phyloP scores from a whole-genome alignment of 2,888 invertebrate genomes.

The Agonopterix heracliana region DNA sequence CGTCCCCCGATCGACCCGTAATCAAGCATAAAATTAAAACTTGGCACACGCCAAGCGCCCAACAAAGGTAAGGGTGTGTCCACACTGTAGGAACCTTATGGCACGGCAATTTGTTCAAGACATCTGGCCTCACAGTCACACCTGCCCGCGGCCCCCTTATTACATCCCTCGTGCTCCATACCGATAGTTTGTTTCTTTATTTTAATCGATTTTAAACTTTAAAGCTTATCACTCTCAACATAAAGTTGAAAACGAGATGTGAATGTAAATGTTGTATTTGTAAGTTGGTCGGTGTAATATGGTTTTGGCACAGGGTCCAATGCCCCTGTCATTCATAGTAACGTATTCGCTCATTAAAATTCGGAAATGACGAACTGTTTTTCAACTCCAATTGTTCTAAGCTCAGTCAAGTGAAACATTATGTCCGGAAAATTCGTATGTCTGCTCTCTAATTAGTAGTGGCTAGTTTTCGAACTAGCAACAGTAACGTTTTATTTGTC shows the following conservation, averaged over 20 bases:
- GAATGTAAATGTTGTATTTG: constrained; percentile 1
- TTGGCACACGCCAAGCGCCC: constrained; percentile 70
- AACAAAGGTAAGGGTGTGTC: constrained; percentile 66
- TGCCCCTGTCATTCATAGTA: constrained; percentile 60
- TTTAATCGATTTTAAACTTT: background rate
- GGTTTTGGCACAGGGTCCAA: constrained; percentile 63
- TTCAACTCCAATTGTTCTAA: constrained; percentile 54
- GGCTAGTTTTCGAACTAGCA: constrained; percentile 23
- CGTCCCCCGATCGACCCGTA: constrained; percentile 53
- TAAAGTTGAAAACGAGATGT: background rate
- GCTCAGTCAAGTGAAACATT: constrained; percentile 56
- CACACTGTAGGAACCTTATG: constrained; percentile 67
- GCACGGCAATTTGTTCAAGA: constrained; percentile 73
- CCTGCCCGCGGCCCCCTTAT: constrained; percentile 58
- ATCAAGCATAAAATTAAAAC: constrained; percentile 76
- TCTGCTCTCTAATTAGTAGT: constrained; percentile 39
- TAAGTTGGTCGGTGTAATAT: constrained; percentile 38
- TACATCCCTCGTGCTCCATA: constrained; percentile 36
- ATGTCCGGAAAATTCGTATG: constrained; percentile 32
- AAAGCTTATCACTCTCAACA: background rate
- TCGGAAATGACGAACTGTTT: constrained; percentile 71
- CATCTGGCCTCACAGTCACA: constrained; percentile 72
- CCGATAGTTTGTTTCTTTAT: constrained; percentile 33
- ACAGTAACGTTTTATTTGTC: constrained; percentile 36
- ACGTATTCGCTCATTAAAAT: constrained; percentile 58